Conservation (phyloP, 2,888 invertebrate genomes). For the Andricus curvator region DNA sequence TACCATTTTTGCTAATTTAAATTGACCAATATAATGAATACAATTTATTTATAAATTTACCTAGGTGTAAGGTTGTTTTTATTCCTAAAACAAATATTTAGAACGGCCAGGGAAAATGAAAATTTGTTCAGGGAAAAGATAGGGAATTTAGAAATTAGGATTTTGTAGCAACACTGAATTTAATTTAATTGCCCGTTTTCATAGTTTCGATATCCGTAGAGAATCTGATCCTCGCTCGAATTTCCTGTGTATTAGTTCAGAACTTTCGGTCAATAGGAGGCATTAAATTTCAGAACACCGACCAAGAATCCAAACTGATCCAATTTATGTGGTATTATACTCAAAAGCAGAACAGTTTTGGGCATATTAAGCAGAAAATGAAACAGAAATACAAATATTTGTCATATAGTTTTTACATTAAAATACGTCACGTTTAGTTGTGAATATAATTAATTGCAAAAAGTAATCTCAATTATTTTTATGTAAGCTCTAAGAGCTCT, state of each 20-base stretch:
- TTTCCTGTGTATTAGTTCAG: conserved; percentile 11
- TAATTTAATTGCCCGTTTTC: not conserved
- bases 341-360: not conserved
- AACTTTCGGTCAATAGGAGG: conserved; percentile 13
- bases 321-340: conserved; percentile 15
- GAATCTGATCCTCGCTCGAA: not conserved
- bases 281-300: conserved; percentile 27
- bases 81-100: too few species aligned
- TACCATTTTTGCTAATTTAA: too few species aligned
- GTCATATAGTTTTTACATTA: too few species aligned
- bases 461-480: not conserved
- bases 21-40: too few species aligned
- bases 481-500: not conserved
- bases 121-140: too few species aligned
- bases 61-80: too few species aligned
- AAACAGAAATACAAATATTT: not conserved
- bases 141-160: too few species aligned
- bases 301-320: conserved; percentile 15
- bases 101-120: too few species aligned
- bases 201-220: conserved; percentile 3
- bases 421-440: not conserved
- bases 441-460: not conserved
- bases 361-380: not conserved
- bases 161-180: not conserved
- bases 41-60: too few species aligned